Evolutionary conservation across 2,113 vertebrate species (phyloP), one percentile per base, ranked within the genome.

Genomic region (Microcebus tavaratra): DNA sequence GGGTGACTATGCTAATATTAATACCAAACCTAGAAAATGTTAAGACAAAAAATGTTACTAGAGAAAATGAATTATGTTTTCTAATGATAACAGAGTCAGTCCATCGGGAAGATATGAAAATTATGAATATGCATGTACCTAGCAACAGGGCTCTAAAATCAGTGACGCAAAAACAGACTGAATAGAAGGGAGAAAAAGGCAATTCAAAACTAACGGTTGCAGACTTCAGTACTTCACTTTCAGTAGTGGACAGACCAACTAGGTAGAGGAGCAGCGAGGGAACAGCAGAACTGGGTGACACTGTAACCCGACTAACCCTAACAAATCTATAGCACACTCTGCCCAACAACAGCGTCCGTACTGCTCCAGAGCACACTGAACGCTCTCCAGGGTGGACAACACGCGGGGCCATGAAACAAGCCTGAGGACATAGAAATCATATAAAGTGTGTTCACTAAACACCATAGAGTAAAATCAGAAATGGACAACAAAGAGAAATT

Each of bases 301-400:
- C 14, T 1, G 12, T 15, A 50, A 70, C 4, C 84, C 7, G 2
- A 11, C 8, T 10, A 21, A 8, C 21, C 25, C 50, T 29, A 5
- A 57, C 21, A 42, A 27, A 10, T 1, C 14, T 78, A 2, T 3
- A 12, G 48, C 20, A 34, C 31, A 31, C 17, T 5, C n/a, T 1
- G 3, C 48, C 29, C 11, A 29, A 3, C 65, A 23, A 23, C 39
- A 48, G 21, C n/a, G 10, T 1, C 31, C 7, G 9, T 3, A 10
- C 23, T 9, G 67, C 25, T 42, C n/a, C 7, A 18, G 29, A 36
- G 23, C 5, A 1, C 57, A 1, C 1, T 6, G 12, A 2, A 3
- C 2, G 0, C 1, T 6, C 39, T 12, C 63, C 17, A 34, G 27
- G 31, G 23, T 7, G 21, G 68, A 50, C 18, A 17, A 10, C 53